Base-by-base conservation (phyloP, 2,113 vertebrate species). In the Siniperca chuatsi region DNA sequence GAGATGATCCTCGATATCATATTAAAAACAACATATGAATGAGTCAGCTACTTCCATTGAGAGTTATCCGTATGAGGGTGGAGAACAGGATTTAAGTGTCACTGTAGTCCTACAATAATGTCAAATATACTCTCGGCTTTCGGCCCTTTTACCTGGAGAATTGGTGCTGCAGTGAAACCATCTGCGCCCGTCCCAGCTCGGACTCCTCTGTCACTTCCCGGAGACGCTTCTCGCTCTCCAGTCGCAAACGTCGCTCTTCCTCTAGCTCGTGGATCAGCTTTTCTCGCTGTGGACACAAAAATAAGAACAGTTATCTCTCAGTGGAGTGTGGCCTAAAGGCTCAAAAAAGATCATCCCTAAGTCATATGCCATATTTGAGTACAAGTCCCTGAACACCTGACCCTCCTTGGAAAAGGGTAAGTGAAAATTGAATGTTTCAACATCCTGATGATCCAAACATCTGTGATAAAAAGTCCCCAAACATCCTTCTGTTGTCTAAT, bases 251-350 rank as follows among this genome's bases (percentile, higher is more conserved):
- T 92, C 97, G 95, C 92, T 98, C 97, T 95, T 98, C 97, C 94
- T 98, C 97, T 96, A 98, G 89, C 92, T 98, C 96, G 90, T 96
- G 97, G 92, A 98, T 97, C 97, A 98, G 96, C 96, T 98, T 97
- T 93, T 98, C 97, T 89, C 96, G 97, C 98, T 98, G 92, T 4
- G 91, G 93, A 81, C 1, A 87, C 72, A 82, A 18, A 82, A 25
- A 75, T 0, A 77, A 75, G 2, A 18, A 6, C 0, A 3, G 50
- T 88, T 55, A 81, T 21, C 25, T n/a, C 13, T 76, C 35, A 9
- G 46, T 11, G 18, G 44, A 1, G 58, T 44, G n/a, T 20, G 23
- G 44, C 61, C 40, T 52, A 55, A 58, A 75, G 81, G 71, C 78
- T 83, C n/a, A 75, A 67, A 54, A 64, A 55, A 67, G 78, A 68